Evolutionary conservation across 2,113 vertebrate species (phyloP).

Genomic region (Brachyhypopomus gauderio): DNA sequence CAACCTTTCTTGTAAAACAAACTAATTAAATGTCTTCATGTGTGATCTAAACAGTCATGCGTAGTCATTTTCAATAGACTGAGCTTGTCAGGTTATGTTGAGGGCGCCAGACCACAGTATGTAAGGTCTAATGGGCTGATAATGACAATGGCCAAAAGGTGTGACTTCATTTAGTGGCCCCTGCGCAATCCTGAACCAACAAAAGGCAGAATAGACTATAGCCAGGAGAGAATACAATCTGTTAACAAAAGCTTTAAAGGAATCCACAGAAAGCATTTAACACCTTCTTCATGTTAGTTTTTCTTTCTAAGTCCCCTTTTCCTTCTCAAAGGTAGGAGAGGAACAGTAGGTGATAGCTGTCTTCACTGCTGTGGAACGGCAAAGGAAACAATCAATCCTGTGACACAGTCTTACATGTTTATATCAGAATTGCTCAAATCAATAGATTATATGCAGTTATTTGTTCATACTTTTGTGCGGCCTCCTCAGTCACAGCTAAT

Average conservation of each 20-base stretch:
- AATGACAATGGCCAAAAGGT: constrained; percentile 65
- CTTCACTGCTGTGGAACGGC: neutral
- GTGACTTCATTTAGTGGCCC: constrained; percentile 67
- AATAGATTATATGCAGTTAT: neutral
- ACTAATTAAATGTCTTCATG: neutral
- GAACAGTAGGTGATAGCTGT: neutral
- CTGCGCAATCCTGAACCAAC: constrained; percentile 64
- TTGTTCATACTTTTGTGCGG: neutral
- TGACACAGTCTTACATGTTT: neutral
- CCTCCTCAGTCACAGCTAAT: neutral
- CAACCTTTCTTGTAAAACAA: neutral
- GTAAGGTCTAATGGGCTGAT: constrained; percentile 59
- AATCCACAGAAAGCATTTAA: constrained; percentile 61
- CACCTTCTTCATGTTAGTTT: constrained; percentile 74
- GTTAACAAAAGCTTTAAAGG: constrained; percentile 66
- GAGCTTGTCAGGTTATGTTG: neutral
- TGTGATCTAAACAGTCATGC: constrained; percentile 11
- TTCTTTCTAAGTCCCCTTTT: constrained; percentile 55
- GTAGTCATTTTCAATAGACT: constrained; percentile 16
- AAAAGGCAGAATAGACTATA: constrained; percentile 68
- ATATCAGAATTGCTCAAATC: neutral
- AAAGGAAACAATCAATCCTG: constrained; percentile 34
- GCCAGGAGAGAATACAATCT: constrained; percentile 65
- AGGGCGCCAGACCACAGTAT: constrained; percentile 40
- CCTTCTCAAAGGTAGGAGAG: neutral